Conservation (phyloP, 2,113 vertebrate species). For the Trinectes maculatus region DNA sequence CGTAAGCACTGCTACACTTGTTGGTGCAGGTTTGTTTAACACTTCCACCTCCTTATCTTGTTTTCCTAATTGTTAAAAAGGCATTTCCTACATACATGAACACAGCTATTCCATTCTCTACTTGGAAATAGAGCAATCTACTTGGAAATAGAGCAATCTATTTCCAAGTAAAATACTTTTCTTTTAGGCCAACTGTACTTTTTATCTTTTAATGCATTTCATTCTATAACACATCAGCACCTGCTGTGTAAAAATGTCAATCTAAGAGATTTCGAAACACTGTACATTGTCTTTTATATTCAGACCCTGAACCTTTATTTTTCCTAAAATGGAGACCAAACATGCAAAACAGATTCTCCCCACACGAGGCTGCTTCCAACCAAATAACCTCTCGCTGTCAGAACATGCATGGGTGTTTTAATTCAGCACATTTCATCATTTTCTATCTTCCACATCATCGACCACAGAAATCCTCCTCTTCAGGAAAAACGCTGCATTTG, state of each 20-base stretch:
- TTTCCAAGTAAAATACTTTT: no score
- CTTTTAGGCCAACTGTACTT: no score
- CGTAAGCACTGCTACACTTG: constrained; percentile 17
- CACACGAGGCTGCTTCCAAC: background rate
- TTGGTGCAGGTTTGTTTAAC: constrained; percentile 23
- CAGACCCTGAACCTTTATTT: background rate
- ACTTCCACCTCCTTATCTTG: background rate
- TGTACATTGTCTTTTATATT: background rate
- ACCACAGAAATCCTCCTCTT: constrained; percentile 25
- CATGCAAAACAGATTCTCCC: background rate
- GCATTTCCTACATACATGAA: background rate
- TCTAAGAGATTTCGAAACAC: no score
- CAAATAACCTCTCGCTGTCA: constrained; percentile 1
- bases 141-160: no score
- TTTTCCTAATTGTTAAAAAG: background rate
- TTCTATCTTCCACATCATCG: constrained; percentile 1
- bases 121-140: no score
- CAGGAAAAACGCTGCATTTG: constrained; percentile 28
- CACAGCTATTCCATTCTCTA: no score
- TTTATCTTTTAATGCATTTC: no score
- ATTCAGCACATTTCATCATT: constrained; percentile 13
- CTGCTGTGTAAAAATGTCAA: no score
- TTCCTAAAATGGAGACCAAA: no score
- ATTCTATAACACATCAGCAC: no score
- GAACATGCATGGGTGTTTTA: constrained; percentile 9